Base-by-base conservation (phyloP, 2,888 invertebrate genomes). In the Eulithis testata region DNA sequence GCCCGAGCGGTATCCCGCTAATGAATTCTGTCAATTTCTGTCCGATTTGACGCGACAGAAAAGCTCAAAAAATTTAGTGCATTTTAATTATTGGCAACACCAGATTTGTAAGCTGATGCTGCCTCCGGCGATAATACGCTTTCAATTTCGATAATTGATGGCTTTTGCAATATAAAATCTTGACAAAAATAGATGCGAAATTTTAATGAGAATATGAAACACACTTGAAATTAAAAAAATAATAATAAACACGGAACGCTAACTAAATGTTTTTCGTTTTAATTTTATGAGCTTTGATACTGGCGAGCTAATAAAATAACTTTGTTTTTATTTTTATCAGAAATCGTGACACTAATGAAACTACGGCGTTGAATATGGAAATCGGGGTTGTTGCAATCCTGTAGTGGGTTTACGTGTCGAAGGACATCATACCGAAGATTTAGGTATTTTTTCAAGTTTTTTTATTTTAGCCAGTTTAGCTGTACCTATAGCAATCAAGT, bases 21-120 rank as follows among this genome's bases (percentile, higher is more conserved):
- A 91, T 91, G 87, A 89, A 89, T 88, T 87, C 87, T 89, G 91
- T 90, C 89, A 87, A 89, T 88, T 88, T 87, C 87, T 89, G 91
- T 90, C 89, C 72, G 76, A 77, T 73, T 80, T 87, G 89, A 88
- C 85, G 78, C 79, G 84, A 82, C 82, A 80, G 77, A 81, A 82
- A 83, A 21, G 78, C 76, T 75, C 73, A 73, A 77, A 78, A 75
- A 83, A 85, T 87, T 40, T 85, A 82, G 81, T 79, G 79, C 78
- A 80, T 84, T 86, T 85, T 87, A 86, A 87, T 85, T 82, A 82
- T 76, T 75, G 73, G 77, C 70, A 66, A 62, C 75, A 76, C 76
- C 73, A 69, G 67, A 73, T 72, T 72, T 72, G 69, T 61, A 60
- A 71, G 71, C 71, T 73, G 75, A 76, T 78, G 72, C 75, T 74